Evolutionary conservation across 1,140 invertebrate species (phyloP).

Genomic region (Cephus cinctus): DNA sequence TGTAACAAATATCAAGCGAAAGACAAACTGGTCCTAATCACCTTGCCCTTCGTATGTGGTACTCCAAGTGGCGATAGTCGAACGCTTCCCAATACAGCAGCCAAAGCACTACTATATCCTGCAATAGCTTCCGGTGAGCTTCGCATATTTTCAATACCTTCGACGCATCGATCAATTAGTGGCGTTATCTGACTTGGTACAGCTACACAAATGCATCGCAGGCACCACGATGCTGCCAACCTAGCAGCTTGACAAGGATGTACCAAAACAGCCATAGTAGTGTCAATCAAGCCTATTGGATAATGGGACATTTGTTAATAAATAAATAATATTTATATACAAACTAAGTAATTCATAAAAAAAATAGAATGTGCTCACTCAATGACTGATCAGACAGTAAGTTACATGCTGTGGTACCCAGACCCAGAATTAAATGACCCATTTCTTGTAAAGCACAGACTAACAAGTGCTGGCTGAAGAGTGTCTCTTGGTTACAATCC

Average conservation of each 20-base stretch:
- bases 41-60: constrained; percentile 94
- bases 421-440: constrained; percentile 77
- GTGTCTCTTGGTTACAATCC: constrained; percentile 84
- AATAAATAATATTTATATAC: constrained; percentile 2
- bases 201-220: constrained; percentile 88
- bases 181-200: constrained; percentile 93
- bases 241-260: constrained; percentile 92
- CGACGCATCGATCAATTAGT: constrained; percentile 85
- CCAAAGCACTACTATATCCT: constrained; percentile 91
- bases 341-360: constrained; percentile 8
- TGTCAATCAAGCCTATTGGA: constrained; percentile 56
- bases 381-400: constrained; percentile 83
- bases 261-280: constrained; percentile 75
- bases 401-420: constrained; percentile 90
- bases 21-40: too few relatives aligned
- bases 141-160: constrained; percentile 83
- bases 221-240: constrained; percentile 91
- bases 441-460: constrained; percentile 94
- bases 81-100: constrained; percentile 90
- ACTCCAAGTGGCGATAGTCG: constrained; percentile 89
- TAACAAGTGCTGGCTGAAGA: constrained; percentile 92
- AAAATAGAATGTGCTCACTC: constrained; percentile 58
- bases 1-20: too few relatives aligned
- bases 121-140: constrained; percentile 90
- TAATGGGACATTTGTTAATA: constrained; percentile 10